A percentile compares a stretch with the other conserved stretches of the same genome.
Evolutionary conservation across 2,113 vertebrate genomes (phyloP).

Genomic region (Rhagologus leucostigma): DNA sequence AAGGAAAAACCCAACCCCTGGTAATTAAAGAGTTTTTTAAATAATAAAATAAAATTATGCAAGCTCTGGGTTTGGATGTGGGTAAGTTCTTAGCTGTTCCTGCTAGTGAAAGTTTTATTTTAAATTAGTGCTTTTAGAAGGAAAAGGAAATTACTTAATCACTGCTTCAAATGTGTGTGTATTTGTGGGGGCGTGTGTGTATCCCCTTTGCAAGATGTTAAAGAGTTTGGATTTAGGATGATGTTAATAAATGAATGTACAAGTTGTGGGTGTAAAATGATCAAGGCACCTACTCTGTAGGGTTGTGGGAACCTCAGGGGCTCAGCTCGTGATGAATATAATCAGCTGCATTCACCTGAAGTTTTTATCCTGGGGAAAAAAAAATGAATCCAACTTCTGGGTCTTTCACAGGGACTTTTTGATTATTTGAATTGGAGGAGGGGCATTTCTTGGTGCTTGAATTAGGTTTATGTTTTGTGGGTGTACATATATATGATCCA

Average conservation of each 20-base stretch:
- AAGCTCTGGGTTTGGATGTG: not conserved
- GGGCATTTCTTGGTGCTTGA: not conserved
- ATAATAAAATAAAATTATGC: not conserved
- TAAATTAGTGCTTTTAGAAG: not conserved
- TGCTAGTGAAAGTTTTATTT: not conserved
- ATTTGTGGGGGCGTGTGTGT: accelerated
- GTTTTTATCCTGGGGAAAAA: not conserved
- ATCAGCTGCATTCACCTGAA: not conserved
- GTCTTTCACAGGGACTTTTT: not conserved
- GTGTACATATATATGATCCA: not conserved
- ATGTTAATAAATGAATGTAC: not conserved
- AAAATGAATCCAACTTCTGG: not conserved
- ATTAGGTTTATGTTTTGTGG: not conserved
- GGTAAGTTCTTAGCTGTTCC: not conserved
- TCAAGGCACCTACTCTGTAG: not conserved
- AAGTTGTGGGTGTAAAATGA: not conserved
- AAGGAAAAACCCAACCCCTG: not conserved
- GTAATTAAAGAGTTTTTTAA: not conserved
- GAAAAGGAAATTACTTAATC: not conserved
- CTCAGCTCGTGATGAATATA: not conserved
- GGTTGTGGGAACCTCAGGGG: not conserved
- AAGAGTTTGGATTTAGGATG: not conserved
- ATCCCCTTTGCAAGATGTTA: not conserved
- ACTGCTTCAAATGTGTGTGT: not conserved
- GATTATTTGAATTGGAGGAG: not conserved